These are phyloP conservation scores for Pardosa pseudoannulata DNA, from an alignment of 2,888 invertebrate species.

Conservation along the genomic window DNA sequence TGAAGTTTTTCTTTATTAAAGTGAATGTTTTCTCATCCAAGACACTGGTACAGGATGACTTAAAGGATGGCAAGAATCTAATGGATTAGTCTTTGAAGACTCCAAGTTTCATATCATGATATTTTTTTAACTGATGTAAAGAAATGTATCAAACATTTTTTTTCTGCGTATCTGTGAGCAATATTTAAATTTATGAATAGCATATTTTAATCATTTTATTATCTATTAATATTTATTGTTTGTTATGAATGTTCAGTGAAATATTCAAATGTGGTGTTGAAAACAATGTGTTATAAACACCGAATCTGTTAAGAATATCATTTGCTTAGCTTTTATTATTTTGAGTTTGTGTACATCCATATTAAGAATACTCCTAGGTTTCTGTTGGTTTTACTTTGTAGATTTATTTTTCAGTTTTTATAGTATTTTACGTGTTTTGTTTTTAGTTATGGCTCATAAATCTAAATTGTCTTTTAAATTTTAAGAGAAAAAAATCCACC, in stretches of 20 bases:
- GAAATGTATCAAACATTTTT: background rate
- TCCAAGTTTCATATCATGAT: background rate
- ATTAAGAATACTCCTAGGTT: background rate
- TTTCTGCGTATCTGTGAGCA: background rate
- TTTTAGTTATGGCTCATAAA: background rate
- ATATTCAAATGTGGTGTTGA: too few relatives aligned
- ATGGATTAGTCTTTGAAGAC: background rate
- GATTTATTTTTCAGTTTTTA: background rate
- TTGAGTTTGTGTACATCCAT: too few relatives aligned
- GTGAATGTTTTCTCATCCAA: constrained; percentile 5
- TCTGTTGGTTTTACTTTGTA: background rate
- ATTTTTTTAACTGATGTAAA: background rate
- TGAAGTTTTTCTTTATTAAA: constrained; percentile 28
- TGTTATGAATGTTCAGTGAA: too few relatives aligned
- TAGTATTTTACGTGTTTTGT: background rate
- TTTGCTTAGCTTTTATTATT: too few relatives aligned
- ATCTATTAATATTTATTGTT: too few relatives aligned
- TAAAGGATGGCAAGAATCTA: background rate
- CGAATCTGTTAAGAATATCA: too few relatives aligned
- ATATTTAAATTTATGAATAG: background rate
- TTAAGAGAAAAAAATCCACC: background rate
- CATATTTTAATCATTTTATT: background rate
- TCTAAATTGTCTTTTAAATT: background rate
- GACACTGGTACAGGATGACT: background rate
- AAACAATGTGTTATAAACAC: too few relatives aligned